Conservation (phyloP, 2,113 vertebrate species). For the Salminus brasiliensis region DNA sequence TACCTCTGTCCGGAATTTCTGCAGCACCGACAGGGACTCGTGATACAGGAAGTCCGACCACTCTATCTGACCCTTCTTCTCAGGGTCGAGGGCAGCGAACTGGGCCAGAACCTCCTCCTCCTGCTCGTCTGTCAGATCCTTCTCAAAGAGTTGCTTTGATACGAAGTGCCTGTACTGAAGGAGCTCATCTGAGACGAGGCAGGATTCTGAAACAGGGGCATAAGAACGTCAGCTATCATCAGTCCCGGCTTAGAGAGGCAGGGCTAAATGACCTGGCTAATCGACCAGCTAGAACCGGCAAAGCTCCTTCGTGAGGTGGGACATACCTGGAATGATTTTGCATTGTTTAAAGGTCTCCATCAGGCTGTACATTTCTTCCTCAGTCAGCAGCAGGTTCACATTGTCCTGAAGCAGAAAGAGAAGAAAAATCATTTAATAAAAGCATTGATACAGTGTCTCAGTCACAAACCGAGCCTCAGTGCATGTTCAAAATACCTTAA, state of each 20-base stretch:
- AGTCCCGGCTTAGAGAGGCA: conserved; percentile 2
- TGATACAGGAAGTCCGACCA: conserved; percentile 95
- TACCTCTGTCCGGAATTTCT: conserved; percentile 89
- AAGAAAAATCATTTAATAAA: background rate
- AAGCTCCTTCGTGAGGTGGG: too few relatives aligned
- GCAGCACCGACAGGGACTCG: conserved; percentile 87
- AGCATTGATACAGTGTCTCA: too few relatives aligned
- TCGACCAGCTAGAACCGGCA: too few relatives aligned
- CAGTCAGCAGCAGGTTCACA: conserved; percentile 92
- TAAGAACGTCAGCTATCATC: background rate
- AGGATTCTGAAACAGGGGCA: conserved; percentile 40
- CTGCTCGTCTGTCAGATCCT: conserved; percentile 82
- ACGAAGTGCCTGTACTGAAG: conserved; percentile 91
- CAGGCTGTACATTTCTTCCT: conserved; percentile 96
- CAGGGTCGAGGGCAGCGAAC: conserved; percentile 87
- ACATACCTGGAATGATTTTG: conserved; percentile 91
- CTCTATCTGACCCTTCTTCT: conserved; percentile 87
- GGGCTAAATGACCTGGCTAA: conserved; percentile 29
- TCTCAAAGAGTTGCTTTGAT: conserved; percentile 85
- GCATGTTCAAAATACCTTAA: too few relatives aligned
- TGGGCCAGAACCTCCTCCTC: conserved; percentile 87
- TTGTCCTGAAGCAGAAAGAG: conserved; percentile 81
- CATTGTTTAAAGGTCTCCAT: conserved; percentile 88
- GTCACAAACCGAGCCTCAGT: too few relatives aligned
- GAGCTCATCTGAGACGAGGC: conserved; percentile 88